phyloP scores from a whole-genome alignment of 2,797 vertebrate species.

The Fistularia tabacaria region DNA sequence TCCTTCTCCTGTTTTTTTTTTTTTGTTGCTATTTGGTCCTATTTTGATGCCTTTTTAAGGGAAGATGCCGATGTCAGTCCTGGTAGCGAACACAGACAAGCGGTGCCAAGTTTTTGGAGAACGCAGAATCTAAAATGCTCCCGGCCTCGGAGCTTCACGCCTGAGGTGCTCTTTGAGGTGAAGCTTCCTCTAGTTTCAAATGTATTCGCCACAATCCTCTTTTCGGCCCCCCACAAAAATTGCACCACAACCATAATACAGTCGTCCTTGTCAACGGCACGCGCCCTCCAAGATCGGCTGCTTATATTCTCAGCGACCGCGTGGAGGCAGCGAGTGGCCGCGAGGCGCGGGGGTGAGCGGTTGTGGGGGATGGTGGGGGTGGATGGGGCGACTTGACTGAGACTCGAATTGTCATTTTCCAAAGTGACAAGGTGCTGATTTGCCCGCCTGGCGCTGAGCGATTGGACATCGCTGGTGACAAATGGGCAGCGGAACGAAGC shows the following conservation, averaged over 20 bases:
- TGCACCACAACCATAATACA: conserved; percentile 42
- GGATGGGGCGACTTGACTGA: conserved; percentile 64
- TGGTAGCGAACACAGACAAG: too few relatives aligned
- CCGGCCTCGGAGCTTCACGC: too few relatives aligned
- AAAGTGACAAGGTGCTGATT: conserved; percentile 82
- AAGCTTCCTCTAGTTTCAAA: too few relatives aligned
- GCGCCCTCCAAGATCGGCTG: conserved; percentile 44
- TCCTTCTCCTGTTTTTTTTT: too few relatives aligned
- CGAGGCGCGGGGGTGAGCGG: conserved; percentile 47
- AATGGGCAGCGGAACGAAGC: conserved; percentile 82
- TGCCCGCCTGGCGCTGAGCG: conserved; percentile 81
- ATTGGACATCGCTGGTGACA: conserved; percentile 86
- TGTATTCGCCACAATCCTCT: too few relatives aligned
- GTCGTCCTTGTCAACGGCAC: conserved; percentile 53
- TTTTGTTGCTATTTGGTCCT: too few relatives aligned
- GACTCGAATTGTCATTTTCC: conserved; percentile 78
- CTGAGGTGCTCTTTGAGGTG: too few relatives aligned
- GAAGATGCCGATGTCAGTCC: too few relatives aligned
- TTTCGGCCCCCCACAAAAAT: conserved; percentile 40
- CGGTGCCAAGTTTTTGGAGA: too few relatives aligned
- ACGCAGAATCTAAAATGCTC: too few relatives aligned
- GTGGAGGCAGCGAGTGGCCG: conserved; percentile 59
- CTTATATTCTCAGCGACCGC: conserved; percentile 66
- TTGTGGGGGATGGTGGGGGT: conserved; percentile 10
- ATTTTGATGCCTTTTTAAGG: too few relatives aligned